Conservation (phyloP, 1,140 invertebrate species). For the Agrypnia vestita region DNA sequence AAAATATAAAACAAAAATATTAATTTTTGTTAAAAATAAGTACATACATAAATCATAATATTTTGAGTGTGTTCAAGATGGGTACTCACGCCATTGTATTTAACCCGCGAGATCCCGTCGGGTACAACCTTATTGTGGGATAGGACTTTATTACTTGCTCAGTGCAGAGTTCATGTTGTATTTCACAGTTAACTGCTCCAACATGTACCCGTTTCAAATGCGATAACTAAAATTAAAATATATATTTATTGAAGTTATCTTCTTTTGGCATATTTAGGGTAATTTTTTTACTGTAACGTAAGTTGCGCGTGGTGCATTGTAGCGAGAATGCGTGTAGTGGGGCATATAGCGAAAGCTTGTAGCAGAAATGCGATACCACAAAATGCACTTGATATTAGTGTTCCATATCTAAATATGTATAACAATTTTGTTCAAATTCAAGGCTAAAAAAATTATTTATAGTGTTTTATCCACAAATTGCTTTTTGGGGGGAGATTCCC, state of each 20-base stretch:
- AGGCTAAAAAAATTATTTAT: too few relatives aligned
- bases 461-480: too few relatives aligned
- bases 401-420: too few relatives aligned
- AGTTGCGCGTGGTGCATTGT: too few relatives aligned
- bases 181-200: constrained; percentile 82
- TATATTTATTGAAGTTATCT: not conserved
- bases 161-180: constrained; percentile 74
- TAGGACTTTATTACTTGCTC: constrained; percentile 78
- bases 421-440: too few relatives aligned
- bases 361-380: too few relatives aligned
- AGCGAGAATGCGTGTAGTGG: too few relatives aligned
- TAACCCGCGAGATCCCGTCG: constrained; percentile 71
- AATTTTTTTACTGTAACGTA: too few relatives aligned
- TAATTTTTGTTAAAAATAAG: not conserved
- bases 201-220: constrained; percentile 74
- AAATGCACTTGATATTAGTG: too few relatives aligned
- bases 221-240: constrained; percentile 76
- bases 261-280: too few relatives aligned
- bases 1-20: constrained; percentile 22
- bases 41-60: constrained; percentile 6
- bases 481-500: too few relatives aligned
- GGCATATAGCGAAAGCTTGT: too few relatives aligned
- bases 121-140: constrained; percentile 82
- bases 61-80: not conserved
- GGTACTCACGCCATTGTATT: constrained; percentile 71